Percentiles rank a stretch among this genome's conserved stretches.
Evolutionary conservation across 2,888 invertebrate genomes (phyloP).

Genomic region (Phortica okadai): DNA sequence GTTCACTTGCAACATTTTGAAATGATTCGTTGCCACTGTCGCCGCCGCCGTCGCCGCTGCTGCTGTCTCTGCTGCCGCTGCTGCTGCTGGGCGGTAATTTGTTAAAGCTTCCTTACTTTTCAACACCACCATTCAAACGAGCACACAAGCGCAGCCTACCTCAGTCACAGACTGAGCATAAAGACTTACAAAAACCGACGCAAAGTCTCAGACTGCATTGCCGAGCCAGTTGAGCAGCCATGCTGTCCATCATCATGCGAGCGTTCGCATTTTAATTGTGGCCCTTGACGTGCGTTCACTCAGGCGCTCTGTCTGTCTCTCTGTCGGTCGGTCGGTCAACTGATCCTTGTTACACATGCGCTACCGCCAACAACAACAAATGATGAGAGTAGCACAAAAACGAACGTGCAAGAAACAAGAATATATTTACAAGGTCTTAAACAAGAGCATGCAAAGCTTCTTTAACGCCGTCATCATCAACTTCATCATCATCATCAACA

Average conservation of each 20-base stretch:
- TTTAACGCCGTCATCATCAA: neutral
- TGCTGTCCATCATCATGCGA: conserved; percentile 28
- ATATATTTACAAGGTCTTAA: conserved; percentile 1
- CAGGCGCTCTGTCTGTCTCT: conserved; percentile 31
- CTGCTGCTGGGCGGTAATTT: conserved; percentile 73
- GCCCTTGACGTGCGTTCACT: conserved; percentile 47
- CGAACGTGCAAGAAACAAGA: neutral
- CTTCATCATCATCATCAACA: conserved; percentile 35
- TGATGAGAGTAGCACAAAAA: neutral
- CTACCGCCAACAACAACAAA: conserved; percentile 32
- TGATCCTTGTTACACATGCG: conserved; percentile 41
- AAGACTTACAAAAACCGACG: conserved; percentile 20
- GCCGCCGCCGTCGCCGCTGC: neutral
- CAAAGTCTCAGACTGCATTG: neutral
- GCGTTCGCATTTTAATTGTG: conserved; percentile 56
- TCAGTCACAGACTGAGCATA: neutral
- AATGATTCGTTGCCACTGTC: neutral
- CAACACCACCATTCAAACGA: conserved; percentile 62
- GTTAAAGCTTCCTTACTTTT: conserved; percentile 75
- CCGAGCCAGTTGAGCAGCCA: neutral
- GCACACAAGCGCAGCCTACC: neutral
- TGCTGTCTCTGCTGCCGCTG: conserved; percentile 31
- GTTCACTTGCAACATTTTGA: neutral
- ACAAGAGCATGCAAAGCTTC: neutral
- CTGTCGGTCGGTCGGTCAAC: conserved; percentile 11